Evolutionary conservation across 2,113 vertebrate species (phyloP), one percentile per base, ranked within the genome.

Genomic region (Synchiropus splendidus): DNA sequence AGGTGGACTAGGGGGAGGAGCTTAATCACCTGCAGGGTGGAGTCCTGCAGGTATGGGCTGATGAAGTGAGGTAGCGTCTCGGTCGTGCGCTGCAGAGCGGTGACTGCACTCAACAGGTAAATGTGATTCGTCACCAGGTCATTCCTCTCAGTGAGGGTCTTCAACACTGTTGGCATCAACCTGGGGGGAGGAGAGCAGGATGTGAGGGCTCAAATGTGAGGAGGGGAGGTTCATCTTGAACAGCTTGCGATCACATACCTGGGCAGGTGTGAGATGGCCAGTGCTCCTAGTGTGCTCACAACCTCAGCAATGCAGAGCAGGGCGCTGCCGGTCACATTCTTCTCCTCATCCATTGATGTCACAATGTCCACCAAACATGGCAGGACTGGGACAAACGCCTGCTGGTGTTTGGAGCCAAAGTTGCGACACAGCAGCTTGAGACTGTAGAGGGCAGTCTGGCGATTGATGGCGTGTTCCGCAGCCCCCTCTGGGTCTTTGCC

Each of bases 401-500:
- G 45, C 39, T 79, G 82, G 52, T 89, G 84, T 59, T 43, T 48
- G 0, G 77, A 30, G 38, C 93, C 92, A 9, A 99, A 93, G 45
- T 78, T 83, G 78, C 86, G 92, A 63, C 95, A 96, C 1, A 99
- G 81, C 17, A 99, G 85, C 57, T 97, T 99, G 12, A 99, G 84
- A 51, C 90, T 91, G 64, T 89, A 96, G 21, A 99, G 79, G 9
- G 95, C 94, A 0, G 92, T 97, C 77, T 99, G 95, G 9, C 94
- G 84, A 74, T 94, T 98, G 60, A 98, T 74, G 2, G 91, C 86
- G 31, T 88, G 89, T 43, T 99, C 94, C n/a, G 47, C 54, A 39
- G 83, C 86, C 47, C 73, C 80, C 10, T 38, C 32, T 2, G 2
- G 17, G 16, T 9, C 1, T 41, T 66, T 31, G 2, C 42, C 9